Evolutionary conservation across 2,888 invertebrate genomes (phyloP).

Genomic region (Eupithecia exiguata): DNA sequence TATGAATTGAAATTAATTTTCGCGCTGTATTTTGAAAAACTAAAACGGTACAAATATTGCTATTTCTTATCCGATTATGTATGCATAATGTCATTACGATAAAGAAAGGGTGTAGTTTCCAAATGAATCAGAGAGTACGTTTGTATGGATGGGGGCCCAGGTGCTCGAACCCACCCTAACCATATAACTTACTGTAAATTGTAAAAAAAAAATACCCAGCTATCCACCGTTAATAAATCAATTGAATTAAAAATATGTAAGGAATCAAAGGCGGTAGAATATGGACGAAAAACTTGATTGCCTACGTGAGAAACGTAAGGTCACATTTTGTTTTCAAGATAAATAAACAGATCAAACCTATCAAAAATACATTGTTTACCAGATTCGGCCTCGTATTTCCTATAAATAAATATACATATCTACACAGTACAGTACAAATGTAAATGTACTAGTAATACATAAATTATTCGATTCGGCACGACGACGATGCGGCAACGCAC

Average conservation of each 20-base stretch:
- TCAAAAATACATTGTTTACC: constrained; percentile 20
- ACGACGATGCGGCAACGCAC: neutral
- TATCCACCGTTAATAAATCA: neutral
- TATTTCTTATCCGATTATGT: no score
- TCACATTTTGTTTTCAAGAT: neutral
- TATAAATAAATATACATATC: neutral
- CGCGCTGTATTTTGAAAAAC: no score
- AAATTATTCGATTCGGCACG: constrained; percentile 34
- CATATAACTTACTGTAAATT: neutral
- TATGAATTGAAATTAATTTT: no score
- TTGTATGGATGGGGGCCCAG: no score
- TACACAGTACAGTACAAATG: constrained; percentile 6
- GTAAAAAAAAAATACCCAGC: neutral
- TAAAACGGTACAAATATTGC: no score
- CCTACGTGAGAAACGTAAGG: neutral
- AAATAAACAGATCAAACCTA: neutral
- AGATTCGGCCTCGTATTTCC: constrained; percentile 29
- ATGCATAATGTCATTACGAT: no score
- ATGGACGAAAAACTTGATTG: neutral
- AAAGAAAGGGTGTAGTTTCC: no score
- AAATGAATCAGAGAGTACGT: no score
- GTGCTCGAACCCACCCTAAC: no score
- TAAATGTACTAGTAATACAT: constrained; percentile 18
- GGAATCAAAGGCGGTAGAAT: neutral
- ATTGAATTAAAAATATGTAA: neutral